A percentile compares a stretch with the other conserved stretches of the same genome.
Conservation (phyloP, 2,797 vertebrate genomes). For the Sciurus vulgaris region DNA sequence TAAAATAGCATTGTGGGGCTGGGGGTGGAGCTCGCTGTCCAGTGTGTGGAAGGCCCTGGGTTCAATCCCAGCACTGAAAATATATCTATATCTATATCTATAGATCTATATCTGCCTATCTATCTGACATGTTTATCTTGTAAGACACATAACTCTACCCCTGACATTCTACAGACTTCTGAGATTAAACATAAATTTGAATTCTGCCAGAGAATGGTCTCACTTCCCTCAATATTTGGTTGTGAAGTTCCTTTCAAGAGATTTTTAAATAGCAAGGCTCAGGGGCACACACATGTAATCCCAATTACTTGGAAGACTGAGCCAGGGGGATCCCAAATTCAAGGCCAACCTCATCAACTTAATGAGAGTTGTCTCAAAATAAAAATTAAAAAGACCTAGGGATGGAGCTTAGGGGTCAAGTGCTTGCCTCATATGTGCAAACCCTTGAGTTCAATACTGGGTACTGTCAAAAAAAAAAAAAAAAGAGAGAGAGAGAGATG, state of each 20-base stretch:
- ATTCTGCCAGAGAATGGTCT: background rate
- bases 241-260: background rate
- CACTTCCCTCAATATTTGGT: background rate
- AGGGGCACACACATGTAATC: too few species aligned
- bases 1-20: background rate
- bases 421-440: too few species aligned
- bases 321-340: too few species aligned
- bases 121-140: background rate
- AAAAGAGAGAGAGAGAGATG: background rate
- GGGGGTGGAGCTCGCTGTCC: background rate
- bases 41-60: background rate
- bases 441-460: too few species aligned
- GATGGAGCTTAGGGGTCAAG: too few species aligned
- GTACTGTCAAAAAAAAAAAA: background rate
- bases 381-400: too few species aligned
- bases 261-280: background rate
- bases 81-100: too few species aligned
- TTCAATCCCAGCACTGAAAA: background rate
- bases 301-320: too few species aligned
- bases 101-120: too few species aligned
- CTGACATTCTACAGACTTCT: background rate
- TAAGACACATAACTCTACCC: background rate
- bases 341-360: too few species aligned
- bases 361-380: too few species aligned
- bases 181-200: background rate